These are phyloP conservation scores for Eustalomyia histrio DNA, from an alignment of 2,888 invertebrate species.

Conservation along the genomic window DNA sequence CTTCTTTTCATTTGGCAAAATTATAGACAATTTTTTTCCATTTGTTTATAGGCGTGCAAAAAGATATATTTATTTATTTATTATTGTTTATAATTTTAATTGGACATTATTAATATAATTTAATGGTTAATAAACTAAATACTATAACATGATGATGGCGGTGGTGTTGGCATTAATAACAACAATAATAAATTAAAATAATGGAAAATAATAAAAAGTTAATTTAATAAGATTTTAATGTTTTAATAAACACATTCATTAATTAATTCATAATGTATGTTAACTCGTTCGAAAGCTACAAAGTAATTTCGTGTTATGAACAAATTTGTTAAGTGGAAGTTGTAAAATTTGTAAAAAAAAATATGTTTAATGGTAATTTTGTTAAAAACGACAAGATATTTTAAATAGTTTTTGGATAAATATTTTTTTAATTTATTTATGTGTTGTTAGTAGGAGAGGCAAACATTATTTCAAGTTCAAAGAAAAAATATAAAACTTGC, in stretches of 20 bases:
- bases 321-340: conserved; percentile 60
- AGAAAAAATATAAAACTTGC: no score
- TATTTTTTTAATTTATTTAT: background rate
- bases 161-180: background rate
- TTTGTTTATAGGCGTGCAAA: conserved; percentile 27
- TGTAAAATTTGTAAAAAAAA: conserved; percentile 7
- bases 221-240: conserved; percentile 38
- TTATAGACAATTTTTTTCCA: conserved; percentile 46
- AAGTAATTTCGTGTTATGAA: conserved; percentile 51
- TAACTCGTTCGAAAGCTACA: conserved; percentile 12
- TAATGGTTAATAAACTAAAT: conserved; percentile 40
- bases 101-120: conserved; percentile 51
- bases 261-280: conserved; percentile 31
- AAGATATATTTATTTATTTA: background rate
- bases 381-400: conserved; percentile 42
- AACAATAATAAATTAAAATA: conserved; percentile 1
- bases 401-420: conserved; percentile 9
- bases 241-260: conserved; percentile 29
- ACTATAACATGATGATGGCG: background rate
- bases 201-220: conserved; percentile 27
- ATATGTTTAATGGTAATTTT: conserved; percentile 36
- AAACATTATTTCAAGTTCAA: no score
- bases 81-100: conserved; percentile 46
- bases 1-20: conserved; percentile 5
- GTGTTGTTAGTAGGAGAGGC: no score